phyloP scores from a whole-genome alignment of 2,888 invertebrate species.

The Escarpia spicata region DNA sequence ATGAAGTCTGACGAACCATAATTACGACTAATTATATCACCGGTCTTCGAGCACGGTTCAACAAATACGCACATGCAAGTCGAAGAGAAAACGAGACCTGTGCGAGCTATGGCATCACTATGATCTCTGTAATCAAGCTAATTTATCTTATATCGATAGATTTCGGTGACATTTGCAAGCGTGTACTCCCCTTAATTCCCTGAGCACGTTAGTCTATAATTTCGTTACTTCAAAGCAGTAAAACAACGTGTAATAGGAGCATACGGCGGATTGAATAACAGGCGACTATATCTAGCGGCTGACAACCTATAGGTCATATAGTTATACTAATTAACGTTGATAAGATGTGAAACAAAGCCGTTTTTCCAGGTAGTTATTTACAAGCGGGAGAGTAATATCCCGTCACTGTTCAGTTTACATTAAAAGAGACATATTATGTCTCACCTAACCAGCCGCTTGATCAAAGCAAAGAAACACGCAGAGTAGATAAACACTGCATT shows the following conservation, averaged over 20 bases:
- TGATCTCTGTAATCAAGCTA: not conserved
- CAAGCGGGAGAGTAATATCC: not conserved
- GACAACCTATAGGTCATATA: too few relatives aligned
- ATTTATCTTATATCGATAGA: not conserved
- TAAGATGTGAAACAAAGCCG: not conserved
- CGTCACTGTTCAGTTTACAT: not conserved
- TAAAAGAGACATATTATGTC: not conserved
- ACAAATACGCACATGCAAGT: not conserved
- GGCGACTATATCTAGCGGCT: not conserved
- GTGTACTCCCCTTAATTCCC: not conserved
- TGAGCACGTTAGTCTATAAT: not conserved
- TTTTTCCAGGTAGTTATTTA: not conserved
- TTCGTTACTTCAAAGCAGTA: not conserved
- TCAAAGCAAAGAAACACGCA: not conserved
- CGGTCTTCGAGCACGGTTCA: not conserved
- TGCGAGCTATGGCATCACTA: not conserved
- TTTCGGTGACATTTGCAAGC: conserved; percentile 1
- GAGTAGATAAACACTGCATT: not conserved
- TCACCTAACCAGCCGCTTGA: not conserved
- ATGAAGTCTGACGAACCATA: not conserved
- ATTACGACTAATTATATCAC: not conserved
- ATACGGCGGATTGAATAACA: not conserved
- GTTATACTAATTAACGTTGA: not conserved
- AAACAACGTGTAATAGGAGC: not conserved
- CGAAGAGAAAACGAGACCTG: not conserved